Evolutionary conservation across 2,888 invertebrate genomes (phyloP).

Genomic region (Oligia latruncula): DNA sequence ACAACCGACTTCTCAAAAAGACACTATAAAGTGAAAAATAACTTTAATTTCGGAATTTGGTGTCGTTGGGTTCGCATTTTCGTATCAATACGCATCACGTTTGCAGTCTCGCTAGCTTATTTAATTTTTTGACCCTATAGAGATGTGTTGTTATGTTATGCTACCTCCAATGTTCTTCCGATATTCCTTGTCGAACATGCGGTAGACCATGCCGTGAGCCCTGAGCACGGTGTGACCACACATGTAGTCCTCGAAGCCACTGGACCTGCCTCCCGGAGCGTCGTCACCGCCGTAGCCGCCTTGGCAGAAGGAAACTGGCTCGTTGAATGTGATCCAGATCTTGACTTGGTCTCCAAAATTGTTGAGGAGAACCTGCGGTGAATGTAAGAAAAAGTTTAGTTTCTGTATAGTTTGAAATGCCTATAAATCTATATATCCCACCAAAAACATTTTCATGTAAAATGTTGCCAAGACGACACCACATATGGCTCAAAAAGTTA

Average conservation of each 20-base stretch:
- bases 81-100: too few relatives aligned
- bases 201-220: slow-evolving; percentile 92
- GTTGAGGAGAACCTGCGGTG: slow-evolving; percentile 83
- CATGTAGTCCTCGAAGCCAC: slow-evolving; percentile 91
- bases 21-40: too few relatives aligned
- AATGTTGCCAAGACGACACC: too few relatives aligned
- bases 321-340: slow-evolving; percentile 92
- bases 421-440: too few relatives aligned
- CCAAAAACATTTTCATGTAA: too few relatives aligned
- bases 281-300: slow-evolving; percentile 86
- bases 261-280: slow-evolving; percentile 86
- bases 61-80: too few relatives aligned
- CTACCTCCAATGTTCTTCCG: slow-evolving; percentile 48
- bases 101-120: not conserved
- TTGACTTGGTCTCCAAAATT: slow-evolving; percentile 87
- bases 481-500: too few relatives aligned
- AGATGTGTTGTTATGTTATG: not conserved
- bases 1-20: too few relatives aligned
- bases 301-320: slow-evolving; percentile 88
- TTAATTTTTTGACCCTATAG: too few relatives aligned
- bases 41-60: too few relatives aligned
- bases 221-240: slow-evolving; percentile 91
- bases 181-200: slow-evolving; percentile 89
- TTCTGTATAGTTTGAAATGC: not conserved
- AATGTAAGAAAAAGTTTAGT: not conserved